Conservation (phyloP, 2,888 invertebrate species). For the Sycophila texana region DNA sequence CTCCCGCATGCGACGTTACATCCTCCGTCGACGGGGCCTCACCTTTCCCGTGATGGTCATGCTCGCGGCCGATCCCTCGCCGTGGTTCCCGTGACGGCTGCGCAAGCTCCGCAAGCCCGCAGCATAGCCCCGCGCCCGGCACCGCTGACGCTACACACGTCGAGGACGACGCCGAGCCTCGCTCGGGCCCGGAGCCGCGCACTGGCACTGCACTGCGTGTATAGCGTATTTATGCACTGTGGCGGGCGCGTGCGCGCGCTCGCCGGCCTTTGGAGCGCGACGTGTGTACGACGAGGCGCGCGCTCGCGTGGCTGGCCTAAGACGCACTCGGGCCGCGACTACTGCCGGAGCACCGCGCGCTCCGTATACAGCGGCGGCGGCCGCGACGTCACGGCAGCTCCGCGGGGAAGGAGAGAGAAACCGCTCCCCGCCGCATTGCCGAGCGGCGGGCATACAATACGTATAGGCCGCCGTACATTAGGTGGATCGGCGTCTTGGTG, state of each 20-base stretch:
- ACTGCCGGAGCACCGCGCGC: neutral
- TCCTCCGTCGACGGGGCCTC: neutral
- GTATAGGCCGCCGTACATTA: no score
- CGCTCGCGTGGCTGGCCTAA: neutral
- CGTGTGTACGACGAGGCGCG: neutral
- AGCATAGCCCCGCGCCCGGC: neutral
- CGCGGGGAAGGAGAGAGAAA: constrained; percentile 8
- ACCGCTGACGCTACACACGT: neutral
- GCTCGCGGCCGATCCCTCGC: neutral
- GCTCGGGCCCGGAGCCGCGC: neutral
- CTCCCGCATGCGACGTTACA: no score
- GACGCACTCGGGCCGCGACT: neutral
- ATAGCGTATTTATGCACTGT: neutral
- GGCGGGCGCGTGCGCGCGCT: neutral
- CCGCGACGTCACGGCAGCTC: neutral
- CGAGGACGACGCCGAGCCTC: neutral
- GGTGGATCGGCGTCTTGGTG: no score
- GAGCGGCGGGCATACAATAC: no score
- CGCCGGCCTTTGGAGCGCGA: neutral
- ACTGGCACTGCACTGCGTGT: neutral
- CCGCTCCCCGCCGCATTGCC: neutral
- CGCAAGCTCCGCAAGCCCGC: neutral
- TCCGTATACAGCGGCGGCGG: neutral
- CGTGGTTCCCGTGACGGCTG: neutral
- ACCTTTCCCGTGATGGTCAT: constrained; percentile 55